These are phyloP conservation scores for Panthera uncia DNA, from an alignment of 2,113 vertebrate genomes.

Conservation along the genomic window DNA sequence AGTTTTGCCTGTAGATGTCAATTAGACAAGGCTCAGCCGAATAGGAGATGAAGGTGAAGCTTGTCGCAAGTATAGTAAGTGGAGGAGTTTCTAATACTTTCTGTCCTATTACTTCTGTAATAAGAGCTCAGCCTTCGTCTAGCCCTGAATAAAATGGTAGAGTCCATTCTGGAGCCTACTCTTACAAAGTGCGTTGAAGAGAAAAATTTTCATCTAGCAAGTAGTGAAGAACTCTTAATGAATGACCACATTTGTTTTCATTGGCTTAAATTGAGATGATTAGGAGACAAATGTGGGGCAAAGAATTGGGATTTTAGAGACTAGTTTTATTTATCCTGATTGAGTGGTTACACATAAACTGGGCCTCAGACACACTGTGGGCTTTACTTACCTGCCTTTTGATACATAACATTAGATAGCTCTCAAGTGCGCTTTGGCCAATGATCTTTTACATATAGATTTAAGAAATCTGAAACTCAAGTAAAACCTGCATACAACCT, in stretches of 20 bases:
- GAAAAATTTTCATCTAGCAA: neutral
- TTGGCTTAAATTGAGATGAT: constrained; percentile 4
- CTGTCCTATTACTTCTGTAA: neutral
- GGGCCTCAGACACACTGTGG: neutral
- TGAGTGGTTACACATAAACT: neutral
- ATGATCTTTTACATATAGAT: neutral
- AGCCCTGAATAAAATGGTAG: neutral
- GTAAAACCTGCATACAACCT: neutral
- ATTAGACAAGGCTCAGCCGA: neutral
- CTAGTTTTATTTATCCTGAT: neutral
- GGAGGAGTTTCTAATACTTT: neutral
- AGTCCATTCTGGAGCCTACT: neutral
- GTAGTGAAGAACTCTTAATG: constrained; percentile 13
- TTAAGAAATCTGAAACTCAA: neutral
- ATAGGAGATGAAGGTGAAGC: neutral
- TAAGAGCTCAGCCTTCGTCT: neutral
- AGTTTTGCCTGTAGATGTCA: neutral
- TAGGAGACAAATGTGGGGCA: neutral
- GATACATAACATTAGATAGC: neutral
- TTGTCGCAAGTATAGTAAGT: neutral
- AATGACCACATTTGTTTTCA: constrained; percentile 12
- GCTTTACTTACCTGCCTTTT: neutral
- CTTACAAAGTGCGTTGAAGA: constrained; percentile 35
- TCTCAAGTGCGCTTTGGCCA: neutral
- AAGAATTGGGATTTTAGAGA: neutral